phyloP scores from a whole-genome alignment of 1,140 invertebrate species.

The Neuroterus valhalla region DNA sequence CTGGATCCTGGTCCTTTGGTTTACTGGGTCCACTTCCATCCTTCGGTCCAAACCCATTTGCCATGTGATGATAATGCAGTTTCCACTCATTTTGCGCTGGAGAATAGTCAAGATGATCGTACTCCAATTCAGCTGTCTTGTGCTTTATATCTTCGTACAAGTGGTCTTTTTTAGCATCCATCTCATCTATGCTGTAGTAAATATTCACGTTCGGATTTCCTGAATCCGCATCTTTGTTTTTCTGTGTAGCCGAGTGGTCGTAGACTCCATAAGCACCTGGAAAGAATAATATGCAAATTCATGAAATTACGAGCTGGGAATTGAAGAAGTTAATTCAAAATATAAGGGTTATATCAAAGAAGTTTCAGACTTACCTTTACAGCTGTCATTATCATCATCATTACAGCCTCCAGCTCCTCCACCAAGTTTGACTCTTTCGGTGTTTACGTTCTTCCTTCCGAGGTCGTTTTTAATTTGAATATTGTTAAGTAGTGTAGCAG shows the following conservation, averaged over 20 bases:
- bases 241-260: conserved; percentile 78
- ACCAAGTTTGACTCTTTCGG: conserved; percentile 58
- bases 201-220: conserved; percentile 88
- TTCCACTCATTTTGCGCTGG: conserved; percentile 87
- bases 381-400: conserved; percentile 73
- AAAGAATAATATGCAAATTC: conserved; percentile 25
- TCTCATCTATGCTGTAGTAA: conserved; percentile 86
- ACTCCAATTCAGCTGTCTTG: conserved; percentile 85
- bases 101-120: conserved; percentile 91
- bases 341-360: too few relatives aligned
- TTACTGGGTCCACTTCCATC: conserved; percentile 45
- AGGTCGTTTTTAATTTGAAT: conserved; percentile 82
- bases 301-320: too few relatives aligned
- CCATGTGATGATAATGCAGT: conserved; percentile 89
- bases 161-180: conserved; percentile 85
- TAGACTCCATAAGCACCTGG: conserved; percentile 76
- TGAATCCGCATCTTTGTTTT: conserved; percentile 88
- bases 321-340: too few relatives aligned
- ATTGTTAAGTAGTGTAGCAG: conserved; percentile 78
- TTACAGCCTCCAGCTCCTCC: conserved; percentile 52
- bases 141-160: conserved; percentile 95
- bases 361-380: conserved; percentile 65
- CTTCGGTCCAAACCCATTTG: conserved; percentile 74
- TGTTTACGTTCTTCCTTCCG: conserved; percentile 75
- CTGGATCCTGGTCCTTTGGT: conserved; percentile 34